Evolutionary conservation across 2,113 vertebrate species (phyloP), one percentile per base, ranked within the genome.

Genomic region (Oxyruncus cristatus): DNA sequence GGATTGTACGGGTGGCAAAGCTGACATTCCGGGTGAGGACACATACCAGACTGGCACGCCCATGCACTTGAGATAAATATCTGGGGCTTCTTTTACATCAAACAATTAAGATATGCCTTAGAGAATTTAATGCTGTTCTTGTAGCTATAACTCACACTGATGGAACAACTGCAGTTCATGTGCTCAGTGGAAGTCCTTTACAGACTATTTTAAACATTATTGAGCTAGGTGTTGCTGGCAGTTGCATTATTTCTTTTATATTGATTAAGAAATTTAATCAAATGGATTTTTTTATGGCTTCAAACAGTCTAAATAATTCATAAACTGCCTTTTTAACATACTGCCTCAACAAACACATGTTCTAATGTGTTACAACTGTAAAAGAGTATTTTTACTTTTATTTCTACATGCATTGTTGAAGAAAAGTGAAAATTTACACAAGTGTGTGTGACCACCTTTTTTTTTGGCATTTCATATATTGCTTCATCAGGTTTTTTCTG

Each of bases 251-350:
- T 97, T 95, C 87, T 93, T 81, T 80, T 86, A 58, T 89, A 93
- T 72, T 81, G 93, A 93, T 91, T 94, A 75, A 95, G 59, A 67
- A 95, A 94, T 96, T 93, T 93, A 85, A 84, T 89, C 18, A 91
- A 91, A 72, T 58, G 4, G 35, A 55, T 37, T 77, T 92, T 49
- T 97, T 94, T 27, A 80, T 82, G 66, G 9, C 78, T 79, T 91
- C 47, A 52, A 85, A 30, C 26, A 84, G 21, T 84, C 68, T 52
- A 61, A 89, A 94, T 85, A 50, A 73, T 72, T 95, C 24, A 59
- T 59, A 58, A 8, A 3, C 22, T 93, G 28, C 44, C 75, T 74
- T 75, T 96, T 91, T 89, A 75, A 22, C 28, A 61, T 30, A 6
- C 11, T 1, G 0, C 81, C 42, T 79, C 41, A 49, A 82, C 6